These are phyloP conservation scores for Sclerurus mexicanus DNA, from an alignment of 2,113 vertebrate genomes.

Conservation along the genomic window DNA sequence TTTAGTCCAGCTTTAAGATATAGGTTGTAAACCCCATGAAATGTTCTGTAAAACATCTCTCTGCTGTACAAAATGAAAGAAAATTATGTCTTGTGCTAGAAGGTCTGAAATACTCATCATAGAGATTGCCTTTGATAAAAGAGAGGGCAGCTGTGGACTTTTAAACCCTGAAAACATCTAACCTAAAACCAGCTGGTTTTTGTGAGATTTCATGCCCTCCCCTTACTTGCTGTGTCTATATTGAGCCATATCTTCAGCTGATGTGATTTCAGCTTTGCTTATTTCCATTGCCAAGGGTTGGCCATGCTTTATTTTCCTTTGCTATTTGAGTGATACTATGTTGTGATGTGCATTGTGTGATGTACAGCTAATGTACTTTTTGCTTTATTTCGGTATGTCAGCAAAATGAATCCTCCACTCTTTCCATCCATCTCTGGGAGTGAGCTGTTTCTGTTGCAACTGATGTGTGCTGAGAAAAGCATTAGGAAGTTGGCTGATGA, in stretches of 20 bases:
- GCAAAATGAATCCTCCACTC: background rate
- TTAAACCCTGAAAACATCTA: background rate
- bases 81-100: background rate
- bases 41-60: background rate
- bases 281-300: background rate
- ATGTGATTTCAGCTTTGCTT: background rate
- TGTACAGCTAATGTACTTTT: background rate
- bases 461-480: fast-evolving
- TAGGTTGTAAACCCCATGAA: background rate
- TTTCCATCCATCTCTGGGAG: background rate
- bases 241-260: background rate
- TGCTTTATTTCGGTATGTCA: background rate
- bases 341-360: background rate
- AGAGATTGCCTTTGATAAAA: background rate
- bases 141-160: background rate
- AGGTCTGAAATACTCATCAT: background rate
- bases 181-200: background rate
- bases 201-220: background rate
- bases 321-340: fast-evolving
- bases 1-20: background rate
- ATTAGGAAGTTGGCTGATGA: background rate
- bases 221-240: fast-evolving
- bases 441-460: background rate
- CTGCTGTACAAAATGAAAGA: background rate
- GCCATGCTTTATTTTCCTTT: background rate